Percentiles rank a stretch among this genome's conserved stretches.
Conservation (phyloP, 2,888 invertebrate genomes). For the Polydrusus pterygomalis region DNA sequence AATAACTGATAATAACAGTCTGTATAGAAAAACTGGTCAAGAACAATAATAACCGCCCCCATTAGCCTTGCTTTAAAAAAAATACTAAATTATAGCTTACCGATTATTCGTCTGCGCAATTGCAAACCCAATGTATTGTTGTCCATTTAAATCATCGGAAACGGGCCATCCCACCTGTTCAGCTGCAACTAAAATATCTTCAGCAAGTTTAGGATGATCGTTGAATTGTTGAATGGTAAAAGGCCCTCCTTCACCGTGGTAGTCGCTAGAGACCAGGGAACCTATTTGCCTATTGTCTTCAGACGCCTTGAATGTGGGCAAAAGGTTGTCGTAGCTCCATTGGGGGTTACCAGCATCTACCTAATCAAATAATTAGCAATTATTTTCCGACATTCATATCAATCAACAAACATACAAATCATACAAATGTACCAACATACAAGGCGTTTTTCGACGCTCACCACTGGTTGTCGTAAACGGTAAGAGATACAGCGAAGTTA, state of each 20-base stretch:
- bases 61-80: too few relatives aligned
- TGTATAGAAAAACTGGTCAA: too few relatives aligned
- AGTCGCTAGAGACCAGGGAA: constrained; percentile 74
- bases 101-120: constrained; percentile 77
- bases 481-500: too few relatives aligned
- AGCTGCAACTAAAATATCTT: constrained; percentile 76
- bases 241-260: constrained; percentile 78
- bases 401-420: too few relatives aligned
- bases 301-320: constrained; percentile 81
- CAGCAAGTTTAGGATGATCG: constrained; percentile 75
- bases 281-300: constrained; percentile 81
- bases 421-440: too few relatives aligned
- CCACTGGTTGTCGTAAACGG: too few relatives aligned
- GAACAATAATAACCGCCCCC: too few relatives aligned
- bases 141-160: constrained; percentile 78
- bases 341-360: constrained; percentile 76
- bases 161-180: constrained; percentile 77
- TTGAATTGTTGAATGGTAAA: constrained; percentile 78
- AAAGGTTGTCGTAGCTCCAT: constrained; percentile 77
- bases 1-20: too few relatives aligned
- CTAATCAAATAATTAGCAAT: too few relatives aligned
- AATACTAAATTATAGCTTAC: too few relatives aligned
- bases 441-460: too few relatives aligned
- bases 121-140: constrained; percentile 75
- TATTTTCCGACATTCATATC: too few relatives aligned